Percentiles rank a stretch among this genome's conserved stretches.
These are phyloP conservation scores for Eurytoma adleriae DNA, from an alignment of 2,888 invertebrate genomes.

Conservation along the genomic window DNA sequence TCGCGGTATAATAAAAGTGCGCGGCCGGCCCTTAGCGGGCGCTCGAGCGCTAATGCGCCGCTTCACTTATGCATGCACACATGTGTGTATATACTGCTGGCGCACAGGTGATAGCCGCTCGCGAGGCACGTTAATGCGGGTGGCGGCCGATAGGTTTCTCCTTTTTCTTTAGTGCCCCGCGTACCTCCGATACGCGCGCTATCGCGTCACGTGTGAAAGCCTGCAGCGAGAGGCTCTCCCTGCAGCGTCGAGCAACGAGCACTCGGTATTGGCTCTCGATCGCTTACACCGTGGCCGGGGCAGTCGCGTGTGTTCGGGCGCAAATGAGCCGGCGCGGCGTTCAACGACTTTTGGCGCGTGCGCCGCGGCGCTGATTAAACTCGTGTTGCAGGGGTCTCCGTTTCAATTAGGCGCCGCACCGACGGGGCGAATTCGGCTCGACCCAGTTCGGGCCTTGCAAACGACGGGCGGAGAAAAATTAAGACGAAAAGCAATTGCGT, in stretches of 20 bases:
- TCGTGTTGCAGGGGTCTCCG: background rate
- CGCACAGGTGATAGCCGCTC: conserved; percentile 36
- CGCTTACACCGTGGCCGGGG: background rate
- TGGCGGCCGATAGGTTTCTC: conserved; percentile 36
- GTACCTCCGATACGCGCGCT: conserved; percentile 26
- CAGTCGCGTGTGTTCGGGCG: background rate
- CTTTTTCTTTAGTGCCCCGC: conserved; percentile 29
- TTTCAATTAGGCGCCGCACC: background rate
- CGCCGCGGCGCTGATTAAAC: background rate
- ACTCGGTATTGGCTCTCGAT: conserved; percentile 1
- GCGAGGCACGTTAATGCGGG: conserved; percentile 48
- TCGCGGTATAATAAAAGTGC: background rate
- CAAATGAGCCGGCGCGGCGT: background rate
- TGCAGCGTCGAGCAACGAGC: background rate
- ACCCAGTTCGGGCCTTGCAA: conserved; percentile 2
- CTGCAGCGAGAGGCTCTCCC: background rate
- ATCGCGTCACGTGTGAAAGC: conserved; percentile 52
- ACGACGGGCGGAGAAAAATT: conserved; percentile 50
- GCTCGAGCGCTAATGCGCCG: conserved; percentile 16
- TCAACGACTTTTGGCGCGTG: background rate
- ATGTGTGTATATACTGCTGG: conserved; percentile 15
- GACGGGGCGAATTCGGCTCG: background rate
- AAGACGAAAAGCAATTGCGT: conserved; percentile 52
- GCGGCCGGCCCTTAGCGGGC: background rate
- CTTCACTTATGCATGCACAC: background rate